Evolutionary conservation across 2,113 vertebrate species (phyloP), one percentile per base, ranked within the genome.

Genomic region (Corapipo altera): DNA sequence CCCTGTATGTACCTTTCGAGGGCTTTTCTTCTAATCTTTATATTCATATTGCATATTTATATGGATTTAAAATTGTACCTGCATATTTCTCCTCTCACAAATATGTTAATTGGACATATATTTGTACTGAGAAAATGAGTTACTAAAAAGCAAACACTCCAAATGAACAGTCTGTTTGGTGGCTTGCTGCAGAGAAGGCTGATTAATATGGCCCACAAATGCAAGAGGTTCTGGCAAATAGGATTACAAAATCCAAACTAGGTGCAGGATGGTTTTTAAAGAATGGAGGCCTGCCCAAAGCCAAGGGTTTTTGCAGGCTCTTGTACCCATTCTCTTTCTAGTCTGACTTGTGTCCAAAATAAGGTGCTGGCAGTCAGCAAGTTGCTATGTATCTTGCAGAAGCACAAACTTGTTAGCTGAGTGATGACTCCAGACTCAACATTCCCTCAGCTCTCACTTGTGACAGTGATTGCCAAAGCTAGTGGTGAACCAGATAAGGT

Each of bases 361-460:
- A 94, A 91, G 96, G 93, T 93, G 85, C 83, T 83, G 69, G 93
- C 83, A 94, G 93, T 65, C 89, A 94, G 86, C 95, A 85, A 91
- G 91, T 75, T 86, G 72, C 69, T 3, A 0, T 51, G 65, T 95
- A 75, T 89, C 61, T 93, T 62, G 85, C 94, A 94, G 88, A 71
- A 91, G 49, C 92, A 82, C 61, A 62, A 58, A 91, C 91, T 77
- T 95, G 95, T 92, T 65, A 48, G 83, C 77, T 96, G 96, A 97
- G 96, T 93, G 93, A 92, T 94, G 96, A 96, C 54, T 95, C 66
- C 76, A 78, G 88, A 89, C 92, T 95, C 95, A 95, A 85, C 89
- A 41, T 95, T 97, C 87, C 94, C 77, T 97, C 96, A 95, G 91
- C 83, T 96, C 91, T 96, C 88, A 95, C 91, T 96, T 94, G 88